Conservation (phyloP, 92 coral and sea anemone genomes). For the Palythoa heliodiscus region DNA sequence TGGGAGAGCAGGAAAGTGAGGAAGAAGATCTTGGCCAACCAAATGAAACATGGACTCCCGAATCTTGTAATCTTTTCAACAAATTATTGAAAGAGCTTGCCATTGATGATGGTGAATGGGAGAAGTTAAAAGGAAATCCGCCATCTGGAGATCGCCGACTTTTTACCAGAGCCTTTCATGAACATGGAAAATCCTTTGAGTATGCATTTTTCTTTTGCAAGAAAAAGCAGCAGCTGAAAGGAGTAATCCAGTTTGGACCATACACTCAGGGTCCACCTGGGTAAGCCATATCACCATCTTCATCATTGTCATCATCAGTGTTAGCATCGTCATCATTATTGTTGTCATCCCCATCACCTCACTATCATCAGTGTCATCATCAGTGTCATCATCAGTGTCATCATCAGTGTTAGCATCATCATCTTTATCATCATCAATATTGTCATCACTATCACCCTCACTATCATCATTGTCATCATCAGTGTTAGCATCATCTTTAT, state of each 20-base stretch:
- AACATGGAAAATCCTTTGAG: constrained; percentile 77
- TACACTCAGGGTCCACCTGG: too few species aligned
- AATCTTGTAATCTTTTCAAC: constrained; percentile 60
- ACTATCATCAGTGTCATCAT: too few species aligned
- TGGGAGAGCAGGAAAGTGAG: not conserved
- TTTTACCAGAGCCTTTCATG: constrained; percentile 53
- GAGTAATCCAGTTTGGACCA: too few species aligned
- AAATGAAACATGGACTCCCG: constrained; percentile 69
- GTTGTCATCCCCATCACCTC: too few species aligned
- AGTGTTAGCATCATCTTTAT: not conserved
- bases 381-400: too few species aligned
- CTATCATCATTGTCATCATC: not conserved
- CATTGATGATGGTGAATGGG: constrained; percentile 66
- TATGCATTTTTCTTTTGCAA: constrained; percentile 64
- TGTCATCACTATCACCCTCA: not conserved
- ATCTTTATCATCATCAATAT: too few species aligned
- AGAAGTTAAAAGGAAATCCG: constrained; percentile 1
- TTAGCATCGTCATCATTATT: too few species aligned
- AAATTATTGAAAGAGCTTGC: constrained; percentile 52
- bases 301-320: too few species aligned
- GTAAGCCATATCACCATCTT: too few species aligned
- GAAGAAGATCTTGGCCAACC: constrained; percentile 57
- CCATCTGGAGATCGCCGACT: constrained; percentile 53
- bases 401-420: too few species aligned
- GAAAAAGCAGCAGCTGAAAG: constrained; percentile 27